These are phyloP conservation scores for Dasysyrphus albostriatus DNA, from an alignment of 2,888 invertebrate genomes.

Conservation along the genomic window DNA sequence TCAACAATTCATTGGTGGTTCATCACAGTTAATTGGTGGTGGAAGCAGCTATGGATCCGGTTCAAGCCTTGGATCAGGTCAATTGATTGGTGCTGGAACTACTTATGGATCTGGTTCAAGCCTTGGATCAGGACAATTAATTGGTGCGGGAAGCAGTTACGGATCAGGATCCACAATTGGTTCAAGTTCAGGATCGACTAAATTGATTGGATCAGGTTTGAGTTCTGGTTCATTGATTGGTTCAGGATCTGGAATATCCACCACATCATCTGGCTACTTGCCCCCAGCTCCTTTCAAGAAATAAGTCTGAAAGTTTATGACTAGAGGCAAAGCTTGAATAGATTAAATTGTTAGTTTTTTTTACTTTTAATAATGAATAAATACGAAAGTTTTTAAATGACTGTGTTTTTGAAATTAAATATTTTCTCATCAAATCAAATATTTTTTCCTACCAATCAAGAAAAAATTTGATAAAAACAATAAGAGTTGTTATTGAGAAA, in stretches of 20 bases:
- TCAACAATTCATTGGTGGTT: conserved; percentile 13
- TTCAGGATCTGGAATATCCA: not conserved
- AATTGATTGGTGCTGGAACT: conserved; percentile 7
- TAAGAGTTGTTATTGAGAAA: too few species aligned
- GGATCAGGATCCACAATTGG: not conserved
- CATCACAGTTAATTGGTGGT: conserved; percentile 4
- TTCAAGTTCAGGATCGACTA: not conserved
- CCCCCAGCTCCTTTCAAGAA: conserved; percentile 19
- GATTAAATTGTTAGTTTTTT: not conserved
- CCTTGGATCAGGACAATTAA: not conserved
- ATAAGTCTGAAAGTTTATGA: conserved; percentile 10
- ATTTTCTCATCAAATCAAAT: too few species aligned
- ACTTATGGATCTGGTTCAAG: not conserved
- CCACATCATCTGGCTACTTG: conserved; percentile 3
- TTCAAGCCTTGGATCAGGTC: conserved; percentile 11
- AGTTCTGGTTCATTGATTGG: not conserved
- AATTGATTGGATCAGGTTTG: not conserved
- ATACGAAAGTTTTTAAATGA: not conserved
- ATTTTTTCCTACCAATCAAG: too few species aligned
- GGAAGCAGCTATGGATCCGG: conserved; percentile 21
- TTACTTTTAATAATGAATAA: not conserved
- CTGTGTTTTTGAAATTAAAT: not conserved
- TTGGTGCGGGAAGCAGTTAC: not conserved
- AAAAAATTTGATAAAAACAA: too few species aligned
- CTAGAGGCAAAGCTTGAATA: not conserved